Base-by-base conservation (phyloP, 2,113 vertebrate genomes). In the Brachyhypopomus occidentalis region DNA sequence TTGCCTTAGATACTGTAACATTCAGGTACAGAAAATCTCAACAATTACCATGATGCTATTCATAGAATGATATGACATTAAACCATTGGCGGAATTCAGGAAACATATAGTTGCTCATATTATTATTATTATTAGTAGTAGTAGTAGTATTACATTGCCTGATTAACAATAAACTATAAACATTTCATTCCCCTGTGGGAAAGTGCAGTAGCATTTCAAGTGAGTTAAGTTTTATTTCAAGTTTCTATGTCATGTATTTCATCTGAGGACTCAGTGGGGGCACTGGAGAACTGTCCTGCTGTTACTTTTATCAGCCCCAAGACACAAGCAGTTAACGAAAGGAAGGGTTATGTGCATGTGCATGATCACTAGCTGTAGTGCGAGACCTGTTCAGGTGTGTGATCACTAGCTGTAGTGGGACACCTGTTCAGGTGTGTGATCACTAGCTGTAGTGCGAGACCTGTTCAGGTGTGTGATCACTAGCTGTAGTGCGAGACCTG, bases 1-100 rank as follows among this genome's bases (percentile, higher is more conserved):
- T 12, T 80, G 55, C 56, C 45, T 69, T 2, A 38, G 27, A 34
- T 67, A n/a, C n/a, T n/a, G n/a, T n/a, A 52, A 12, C 17, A 36
- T 22, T n/a, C 30, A 76, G 80, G 64, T 60, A 76, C 63, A 70
- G 23, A 60, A 67, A 19, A 81, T 59, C 2, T 2, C 48, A n/a
- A 22, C 17, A 25, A 27, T 59, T 72, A 22, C 2, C 7, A 41
- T 14, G 9, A 52, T 52, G 45, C 45, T 52, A 14, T 52, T 52
- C 9, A 45, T 14, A 52, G 45, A 52, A 52, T 52, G 45, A 52
- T 2, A 2, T 14, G 12, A 14, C 12, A 14, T 52, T 52, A 52
- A 52, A 52, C 45, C 45, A 52, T 14, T 14, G 12, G 45, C 1
- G 12, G 12, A 52, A 52, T 52, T 52, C 5, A 45, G 41, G 41